Conservation (phyloP, 2,797 vertebrate genomes). For the Lepidocolaptes lacrymiger region DNA sequence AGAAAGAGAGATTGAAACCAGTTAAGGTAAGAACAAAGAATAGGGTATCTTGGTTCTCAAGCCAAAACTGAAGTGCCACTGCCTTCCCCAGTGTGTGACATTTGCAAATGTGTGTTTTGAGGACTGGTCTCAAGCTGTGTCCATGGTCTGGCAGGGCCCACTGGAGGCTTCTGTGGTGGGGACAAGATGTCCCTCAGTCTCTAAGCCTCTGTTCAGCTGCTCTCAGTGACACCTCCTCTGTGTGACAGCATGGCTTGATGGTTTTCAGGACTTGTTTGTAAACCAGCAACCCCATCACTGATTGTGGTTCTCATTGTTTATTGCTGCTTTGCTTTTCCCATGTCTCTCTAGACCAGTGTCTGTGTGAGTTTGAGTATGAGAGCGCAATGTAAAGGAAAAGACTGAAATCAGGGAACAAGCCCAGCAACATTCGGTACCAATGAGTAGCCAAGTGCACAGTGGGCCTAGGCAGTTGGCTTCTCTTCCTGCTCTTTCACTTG, state of each 20-base stretch:
- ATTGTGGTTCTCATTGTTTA: background rate
- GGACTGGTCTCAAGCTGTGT: background rate
- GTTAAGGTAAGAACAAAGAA: background rate
- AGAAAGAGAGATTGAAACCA: background rate
- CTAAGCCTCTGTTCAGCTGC: background rate
- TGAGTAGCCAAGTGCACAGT: background rate
- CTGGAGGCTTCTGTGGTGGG: background rate
- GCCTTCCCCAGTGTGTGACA: background rate
- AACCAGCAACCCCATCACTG: background rate
- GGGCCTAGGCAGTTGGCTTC: background rate
- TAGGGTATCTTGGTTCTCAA: background rate
- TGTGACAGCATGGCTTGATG: background rate
- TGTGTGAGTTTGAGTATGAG: background rate
- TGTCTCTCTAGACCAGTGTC: background rate
- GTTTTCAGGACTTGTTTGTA: background rate
- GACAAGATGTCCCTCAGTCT: background rate
- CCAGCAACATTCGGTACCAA: accelerated
- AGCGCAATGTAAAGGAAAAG: background rate
- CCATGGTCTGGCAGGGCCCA: background rate
- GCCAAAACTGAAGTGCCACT: background rate
- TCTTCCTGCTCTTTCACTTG: background rate
- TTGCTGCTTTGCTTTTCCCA: background rate
- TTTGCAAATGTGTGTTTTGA: background rate
- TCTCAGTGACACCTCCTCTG: background rate
- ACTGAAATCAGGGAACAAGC: background rate